Base-by-base conservation (phyloP, 2,888 invertebrate species). In the Eristalis pertinax region DNA sequence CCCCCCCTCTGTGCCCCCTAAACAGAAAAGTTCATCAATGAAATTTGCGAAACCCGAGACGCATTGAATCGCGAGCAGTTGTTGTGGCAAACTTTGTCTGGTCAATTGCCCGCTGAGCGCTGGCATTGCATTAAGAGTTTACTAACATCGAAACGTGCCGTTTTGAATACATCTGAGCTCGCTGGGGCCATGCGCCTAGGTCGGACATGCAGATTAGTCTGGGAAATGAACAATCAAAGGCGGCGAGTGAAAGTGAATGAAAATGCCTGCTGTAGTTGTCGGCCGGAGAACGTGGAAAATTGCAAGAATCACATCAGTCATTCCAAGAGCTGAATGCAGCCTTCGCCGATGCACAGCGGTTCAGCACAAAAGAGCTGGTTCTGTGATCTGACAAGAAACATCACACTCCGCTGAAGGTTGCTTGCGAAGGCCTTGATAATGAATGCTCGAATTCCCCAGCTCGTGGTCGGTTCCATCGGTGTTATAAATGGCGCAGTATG, bases 401-500 rank as follows among this genome's bases (percentile, higher is more conserved):
- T 38, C 43, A 79, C 70, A 72, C 50, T 32, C 19, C 43, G 22
- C 38, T 56, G 63, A 78, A 83, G 62, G 69, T 65, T 63, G 13
- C 10, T n/a, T 11, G 10, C 24, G 24, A 7, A 8, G 68, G 29
- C 84, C 84, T 80, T 80, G 79, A 73, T 65, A 83, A 58, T 78
- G 50, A 79, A 74, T 70, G 74, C 38, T 43, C 43, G 11, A 29
- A 24, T 65, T 38, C 41, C 15, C 64, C 63, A 76, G 43, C 50
- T 4, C 38, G 11, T 13, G 2, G 26, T 26, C 26, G 26, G 32
- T 63, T 29, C 43, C 22, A 70, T 41, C 58, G 38, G 64, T 38
- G 62, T 77, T 86, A 86, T 86, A 86, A 86, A 86, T 78, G 65
- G 10, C 22, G n/a, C 22, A 70, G 24, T 41, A 4, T 19, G 24